phyloP scores from a whole-genome alignment of 2,888 invertebrate species.

The Limnephilus lunatus region DNA sequence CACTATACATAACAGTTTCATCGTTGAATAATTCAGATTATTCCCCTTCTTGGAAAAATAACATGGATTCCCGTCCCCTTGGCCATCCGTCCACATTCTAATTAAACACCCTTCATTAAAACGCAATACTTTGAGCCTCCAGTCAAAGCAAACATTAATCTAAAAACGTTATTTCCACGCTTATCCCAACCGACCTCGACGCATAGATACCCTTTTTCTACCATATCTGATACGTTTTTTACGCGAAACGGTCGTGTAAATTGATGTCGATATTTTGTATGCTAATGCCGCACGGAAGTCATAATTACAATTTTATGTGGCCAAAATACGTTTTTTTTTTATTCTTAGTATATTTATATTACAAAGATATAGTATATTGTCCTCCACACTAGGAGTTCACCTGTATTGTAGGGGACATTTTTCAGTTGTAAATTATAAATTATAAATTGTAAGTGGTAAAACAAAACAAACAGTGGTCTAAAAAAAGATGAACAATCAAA shows the following conservation, averaged over 20 bases:
- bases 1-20: background rate
- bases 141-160: background rate
- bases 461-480: too few species aligned
- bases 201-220: background rate
- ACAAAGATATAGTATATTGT: too few species aligned
- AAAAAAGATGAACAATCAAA: too few species aligned
- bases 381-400: too few species aligned
- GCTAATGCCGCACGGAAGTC: slow-evolving; percentile 54
- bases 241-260: slow-evolving; percentile 26
- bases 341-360: too few species aligned
- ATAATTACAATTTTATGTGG: background rate
- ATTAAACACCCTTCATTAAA: background rate
- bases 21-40: background rate
- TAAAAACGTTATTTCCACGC: background rate
- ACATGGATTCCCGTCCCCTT: background rate
- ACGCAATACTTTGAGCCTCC: background rate
- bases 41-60: background rate
- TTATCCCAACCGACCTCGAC: background rate
- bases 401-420: too few species aligned
- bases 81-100: background rate
- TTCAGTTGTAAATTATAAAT: too few species aligned
- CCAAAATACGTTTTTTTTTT: too few species aligned
- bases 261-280: slow-evolving; percentile 63
- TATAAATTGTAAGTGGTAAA: too few species aligned
- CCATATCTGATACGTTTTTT: background rate